Percentiles rank a stretch among this genome's conserved stretches.
Conservation (phyloP, 1,140 invertebrate species). For the Teleogryllus occipitalis region DNA sequence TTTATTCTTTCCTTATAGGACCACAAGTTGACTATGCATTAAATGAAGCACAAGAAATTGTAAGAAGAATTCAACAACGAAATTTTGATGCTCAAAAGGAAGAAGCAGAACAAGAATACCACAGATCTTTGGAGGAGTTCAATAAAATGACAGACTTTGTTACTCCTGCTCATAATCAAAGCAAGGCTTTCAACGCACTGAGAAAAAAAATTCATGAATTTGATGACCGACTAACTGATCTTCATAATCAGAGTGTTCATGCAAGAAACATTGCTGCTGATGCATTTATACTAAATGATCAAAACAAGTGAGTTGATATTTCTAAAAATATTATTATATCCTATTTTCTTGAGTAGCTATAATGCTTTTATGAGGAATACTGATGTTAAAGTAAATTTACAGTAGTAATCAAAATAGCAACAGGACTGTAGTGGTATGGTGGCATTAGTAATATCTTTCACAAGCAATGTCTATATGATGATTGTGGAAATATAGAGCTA, state of each 20-base stretch:
- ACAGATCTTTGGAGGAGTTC: slow-evolving; percentile 54
- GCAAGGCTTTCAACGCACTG: slow-evolving; percentile 42
- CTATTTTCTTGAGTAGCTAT: too few relatives aligned
- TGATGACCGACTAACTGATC: slow-evolving; percentile 59
- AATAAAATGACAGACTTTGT: slow-evolving; percentile 57
- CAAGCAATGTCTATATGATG: too few relatives aligned
- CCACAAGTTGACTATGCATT: slow-evolving; percentile 70
- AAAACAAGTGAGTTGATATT: slow-evolving; percentile 33
- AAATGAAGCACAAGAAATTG: slow-evolving; percentile 58
- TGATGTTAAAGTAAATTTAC: too few relatives aligned
- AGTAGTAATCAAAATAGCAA: too few relatives aligned
- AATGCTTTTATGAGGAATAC: too few relatives aligned
- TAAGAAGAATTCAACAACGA: slow-evolving; percentile 53
- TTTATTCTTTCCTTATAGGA: slow-evolving; percentile 30
- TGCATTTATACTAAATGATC: slow-evolving; percentile 53
- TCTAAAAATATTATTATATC: neutral
- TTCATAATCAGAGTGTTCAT: slow-evolving; percentile 55
- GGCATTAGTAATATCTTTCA: too few relatives aligned
- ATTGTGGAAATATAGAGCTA: too few relatives aligned
- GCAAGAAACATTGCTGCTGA: slow-evolving; percentile 49
- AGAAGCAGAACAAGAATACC: slow-evolving; percentile 46
- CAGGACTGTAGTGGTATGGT: too few relatives aligned
- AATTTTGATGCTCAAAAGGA: slow-evolving; percentile 42
- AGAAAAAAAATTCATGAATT: slow-evolving; percentile 51
- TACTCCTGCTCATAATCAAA: slow-evolving; percentile 54